Conservation (phyloP, 1,140 invertebrate species). For the Diorhabda carinulata region DNA sequence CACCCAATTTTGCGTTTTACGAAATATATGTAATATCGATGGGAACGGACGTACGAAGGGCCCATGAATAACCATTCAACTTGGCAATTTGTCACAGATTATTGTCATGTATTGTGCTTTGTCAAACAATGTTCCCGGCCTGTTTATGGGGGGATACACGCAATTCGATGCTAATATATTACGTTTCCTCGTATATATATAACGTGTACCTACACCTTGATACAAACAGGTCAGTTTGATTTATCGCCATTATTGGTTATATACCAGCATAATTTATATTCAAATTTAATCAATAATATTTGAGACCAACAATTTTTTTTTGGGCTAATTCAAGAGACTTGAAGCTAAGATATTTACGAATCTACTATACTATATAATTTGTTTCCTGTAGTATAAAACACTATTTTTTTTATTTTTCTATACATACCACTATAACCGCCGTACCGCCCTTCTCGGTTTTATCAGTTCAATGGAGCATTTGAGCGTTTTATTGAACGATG, state of each 20-base stretch:
- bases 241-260: not conserved
- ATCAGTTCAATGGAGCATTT: not conserved
- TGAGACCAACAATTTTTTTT: too few species aligned
- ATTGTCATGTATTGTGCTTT: constrained; percentile 25
- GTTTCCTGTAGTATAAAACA: too few species aligned
- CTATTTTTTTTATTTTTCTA: too few species aligned
- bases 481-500: not conserved
- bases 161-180: constrained; percentile 15
- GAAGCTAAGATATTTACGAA: too few species aligned
- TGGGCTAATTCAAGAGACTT: too few species aligned
- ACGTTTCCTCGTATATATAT: constrained; percentile 5
- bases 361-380: too few species aligned
- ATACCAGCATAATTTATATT: too few species aligned
- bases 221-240: not conserved
- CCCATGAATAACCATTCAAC: not conserved
- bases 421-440: too few species aligned
- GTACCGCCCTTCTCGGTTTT: too few species aligned
- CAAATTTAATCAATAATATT: too few species aligned
- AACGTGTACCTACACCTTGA: not conserved
- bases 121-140: constrained; percentile 14
- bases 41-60: not conserved
- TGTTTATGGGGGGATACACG: constrained; percentile 8
- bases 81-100: constrained; percentile 28
- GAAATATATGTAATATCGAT: not conserved
- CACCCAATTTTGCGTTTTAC: too few species aligned